These are phyloP conservation scores for Austrofundulus limnaeus DNA, from an alignment of 2,113 vertebrate genomes.

Conservation along the genomic window DNA sequence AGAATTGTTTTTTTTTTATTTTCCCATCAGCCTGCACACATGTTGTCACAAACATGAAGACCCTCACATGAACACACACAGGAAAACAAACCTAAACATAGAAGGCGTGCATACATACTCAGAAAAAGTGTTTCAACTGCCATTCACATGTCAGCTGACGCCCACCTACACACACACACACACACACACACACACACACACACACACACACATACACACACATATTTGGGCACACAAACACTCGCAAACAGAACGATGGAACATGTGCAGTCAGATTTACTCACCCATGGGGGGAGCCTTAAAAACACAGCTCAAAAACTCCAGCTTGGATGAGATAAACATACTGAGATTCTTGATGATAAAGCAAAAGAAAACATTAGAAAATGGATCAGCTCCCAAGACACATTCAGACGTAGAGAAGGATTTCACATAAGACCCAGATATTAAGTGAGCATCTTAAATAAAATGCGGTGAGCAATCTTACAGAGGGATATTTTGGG, in stretches of 20 bases:
- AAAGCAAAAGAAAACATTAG: slow-evolving; percentile 12
- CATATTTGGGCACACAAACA: too few relatives aligned
- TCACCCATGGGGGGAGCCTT: slow-evolving; percentile 5
- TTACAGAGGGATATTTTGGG: not conserved
- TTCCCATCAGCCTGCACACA: slow-evolving; percentile 22
- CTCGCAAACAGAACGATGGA: too few relatives aligned
- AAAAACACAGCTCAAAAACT: slow-evolving; percentile 21
- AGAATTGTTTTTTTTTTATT: too few relatives aligned
- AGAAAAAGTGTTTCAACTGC: not conserved
- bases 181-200: not conserved
- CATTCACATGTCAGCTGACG: slow-evolving; percentile 15
- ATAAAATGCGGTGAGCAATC: not conserved
- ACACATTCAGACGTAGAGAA: not conserved
- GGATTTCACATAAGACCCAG: not conserved
- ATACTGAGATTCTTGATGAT: slow-evolving; percentile 9
- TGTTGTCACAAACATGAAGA: not conserved
- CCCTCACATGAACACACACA: slow-evolving; percentile 16
- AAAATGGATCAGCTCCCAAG: slow-evolving; percentile 24
- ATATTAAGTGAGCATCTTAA: not conserved
- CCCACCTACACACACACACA: slow-evolving; percentile 8
- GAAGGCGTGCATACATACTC: slow-evolving; percentile 8
- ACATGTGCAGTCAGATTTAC: slow-evolving; percentile 13
- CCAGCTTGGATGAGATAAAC: slow-evolving; percentile 8
- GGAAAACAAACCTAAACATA: not conserved
- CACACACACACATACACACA: too few relatives aligned